Percentiles rank a stretch among this genome's conserved stretches.
phyloP scores from a whole-genome alignment of 2,888 invertebrate species.

The Argynnis bischoffii region DNA sequence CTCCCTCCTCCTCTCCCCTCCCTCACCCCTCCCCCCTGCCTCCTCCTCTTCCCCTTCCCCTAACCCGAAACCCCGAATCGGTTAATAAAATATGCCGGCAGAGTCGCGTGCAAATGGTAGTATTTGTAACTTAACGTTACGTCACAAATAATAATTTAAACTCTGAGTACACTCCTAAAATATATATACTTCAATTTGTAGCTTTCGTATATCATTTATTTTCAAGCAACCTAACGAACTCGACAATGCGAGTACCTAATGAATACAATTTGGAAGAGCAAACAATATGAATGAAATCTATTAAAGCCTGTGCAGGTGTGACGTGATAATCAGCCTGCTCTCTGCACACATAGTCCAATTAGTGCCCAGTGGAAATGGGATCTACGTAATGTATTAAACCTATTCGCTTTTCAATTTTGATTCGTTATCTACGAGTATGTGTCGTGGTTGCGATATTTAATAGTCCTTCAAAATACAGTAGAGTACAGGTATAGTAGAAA shows the following conservation, averaged over 20 bases:
- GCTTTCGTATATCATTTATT: not conserved
- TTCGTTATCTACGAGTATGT: not conserved
- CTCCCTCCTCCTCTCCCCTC: no score
- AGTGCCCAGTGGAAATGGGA: constrained; percentile 5
- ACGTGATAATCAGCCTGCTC: constrained; percentile 21
- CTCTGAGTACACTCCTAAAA: not conserved
- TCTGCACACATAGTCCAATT: not conserved
- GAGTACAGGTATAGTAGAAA: no score
- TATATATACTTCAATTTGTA: not conserved
- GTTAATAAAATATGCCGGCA: no score
- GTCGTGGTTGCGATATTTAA: no score
- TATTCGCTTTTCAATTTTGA: not conserved
- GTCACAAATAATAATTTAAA: not conserved
- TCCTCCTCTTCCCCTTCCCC: no score
- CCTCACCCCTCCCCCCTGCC: no score
- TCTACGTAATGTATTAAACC: not conserved
- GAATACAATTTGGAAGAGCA: constrained; percentile 42
- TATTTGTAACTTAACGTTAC: no score
- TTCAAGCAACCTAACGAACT: constrained; percentile 39
- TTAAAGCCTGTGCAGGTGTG: constrained; percentile 40
- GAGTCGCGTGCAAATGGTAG: no score
- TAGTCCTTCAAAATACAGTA: no score
- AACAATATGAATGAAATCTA: constrained; percentile 51
- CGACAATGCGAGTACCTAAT: constrained; percentile 27
- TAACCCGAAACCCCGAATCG: no score